Conservation (phyloP, 1,140 invertebrate species). For the Aphis gossypii region DNA sequence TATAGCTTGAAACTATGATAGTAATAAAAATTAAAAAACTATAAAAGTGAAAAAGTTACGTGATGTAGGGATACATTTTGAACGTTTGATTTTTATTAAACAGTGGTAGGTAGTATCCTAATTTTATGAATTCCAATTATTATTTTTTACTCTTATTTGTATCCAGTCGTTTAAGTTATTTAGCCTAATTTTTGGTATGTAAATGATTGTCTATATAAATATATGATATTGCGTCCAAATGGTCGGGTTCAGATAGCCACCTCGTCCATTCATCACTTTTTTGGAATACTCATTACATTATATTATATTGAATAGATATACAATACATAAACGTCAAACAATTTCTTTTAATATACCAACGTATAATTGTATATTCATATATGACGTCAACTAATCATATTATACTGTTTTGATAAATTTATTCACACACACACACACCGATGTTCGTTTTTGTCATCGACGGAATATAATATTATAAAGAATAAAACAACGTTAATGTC, state of each 20-base stretch:
- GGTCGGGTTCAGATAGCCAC: background rate
- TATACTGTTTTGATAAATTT: background rate
- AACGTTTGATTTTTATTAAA: background rate
- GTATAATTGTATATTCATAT: no score
- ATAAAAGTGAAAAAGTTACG: background rate
- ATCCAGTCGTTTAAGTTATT: background rate
- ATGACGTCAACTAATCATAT: background rate
- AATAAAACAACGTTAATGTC: conserved; percentile 28
- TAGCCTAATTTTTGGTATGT: background rate
- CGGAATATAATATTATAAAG: background rate
- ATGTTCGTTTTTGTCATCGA: background rate
- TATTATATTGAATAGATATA: background rate
- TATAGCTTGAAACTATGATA: no score
- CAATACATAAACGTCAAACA: background rate
- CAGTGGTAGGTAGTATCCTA: background rate
- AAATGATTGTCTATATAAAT: background rate
- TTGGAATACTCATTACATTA: background rate
- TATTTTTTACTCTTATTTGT: no score
- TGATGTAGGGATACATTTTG: no score
- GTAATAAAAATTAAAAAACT: background rate
- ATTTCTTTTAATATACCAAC: background rate
- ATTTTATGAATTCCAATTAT: background rate
- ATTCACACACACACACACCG: background rate
- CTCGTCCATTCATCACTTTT: background rate
- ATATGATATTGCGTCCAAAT: background rate